Conservation (phyloP, 2,113 vertebrate species). For the Tretioscincus oriximinensis region DNA sequence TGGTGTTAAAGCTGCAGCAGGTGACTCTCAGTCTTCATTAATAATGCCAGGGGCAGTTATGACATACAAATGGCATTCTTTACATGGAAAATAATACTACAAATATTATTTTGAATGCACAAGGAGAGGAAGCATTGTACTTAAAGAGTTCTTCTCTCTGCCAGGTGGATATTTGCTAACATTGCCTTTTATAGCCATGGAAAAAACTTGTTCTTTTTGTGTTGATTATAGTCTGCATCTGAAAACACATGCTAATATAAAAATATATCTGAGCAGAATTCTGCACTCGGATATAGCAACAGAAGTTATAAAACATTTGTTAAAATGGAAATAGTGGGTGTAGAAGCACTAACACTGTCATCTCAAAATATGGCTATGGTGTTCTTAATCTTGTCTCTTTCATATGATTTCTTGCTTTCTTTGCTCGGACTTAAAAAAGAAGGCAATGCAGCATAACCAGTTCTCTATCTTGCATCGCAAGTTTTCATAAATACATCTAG, state of each 20-base stretch:
- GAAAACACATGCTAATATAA: not conserved
- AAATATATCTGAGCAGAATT: slow-evolving; percentile 15
- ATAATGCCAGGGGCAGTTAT: too few species aligned
- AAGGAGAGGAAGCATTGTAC: too few species aligned
- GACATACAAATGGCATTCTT: too few species aligned
- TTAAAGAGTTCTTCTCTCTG: too few species aligned
- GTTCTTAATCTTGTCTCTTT: not conserved
- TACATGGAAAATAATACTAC: too few species aligned
- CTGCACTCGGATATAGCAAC: not conserved
- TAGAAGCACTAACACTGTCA: not conserved
- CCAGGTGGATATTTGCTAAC: not conserved
- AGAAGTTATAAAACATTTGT: slow-evolving; percentile 1
- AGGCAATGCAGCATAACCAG: not conserved
- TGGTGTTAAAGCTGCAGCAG: too few species aligned
- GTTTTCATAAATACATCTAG: not conserved
- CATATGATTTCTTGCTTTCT: not conserved
- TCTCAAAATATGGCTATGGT: not conserved
- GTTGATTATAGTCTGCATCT: slow-evolving; percentile 16
- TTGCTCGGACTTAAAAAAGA: not conserved
- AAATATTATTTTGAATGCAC: too few species aligned
- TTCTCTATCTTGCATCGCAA: not conserved
- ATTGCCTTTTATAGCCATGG: not conserved
- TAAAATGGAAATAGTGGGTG: not conserved
- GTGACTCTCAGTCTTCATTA: too few species aligned
- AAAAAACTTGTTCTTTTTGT: not conserved